Conservation (phyloP, 2,797 vertebrate genomes). For the Vultur gryphus region DNA sequence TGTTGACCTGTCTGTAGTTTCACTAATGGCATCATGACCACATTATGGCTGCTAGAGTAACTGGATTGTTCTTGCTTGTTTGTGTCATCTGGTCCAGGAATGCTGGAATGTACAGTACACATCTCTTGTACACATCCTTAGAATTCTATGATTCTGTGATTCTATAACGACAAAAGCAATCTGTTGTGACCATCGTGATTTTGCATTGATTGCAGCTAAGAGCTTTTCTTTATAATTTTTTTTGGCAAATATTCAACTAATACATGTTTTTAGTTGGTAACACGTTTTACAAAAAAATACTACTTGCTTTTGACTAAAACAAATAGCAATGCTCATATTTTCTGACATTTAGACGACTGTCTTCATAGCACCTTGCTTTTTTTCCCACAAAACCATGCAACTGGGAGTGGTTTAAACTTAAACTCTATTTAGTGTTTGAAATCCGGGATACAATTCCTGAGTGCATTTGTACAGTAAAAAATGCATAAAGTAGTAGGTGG, state of each 20-base stretch:
- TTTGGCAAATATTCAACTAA: not conserved
- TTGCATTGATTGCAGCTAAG: not conserved
- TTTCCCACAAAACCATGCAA: not conserved
- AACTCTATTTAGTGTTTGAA: not conserved
- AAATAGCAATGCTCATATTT: not conserved
- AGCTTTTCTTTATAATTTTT: not conserved
- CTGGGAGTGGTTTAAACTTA: not conserved
- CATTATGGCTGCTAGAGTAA: not conserved
- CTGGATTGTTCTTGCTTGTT: not conserved
- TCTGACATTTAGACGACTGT: not conserved
- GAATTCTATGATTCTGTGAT: not conserved
- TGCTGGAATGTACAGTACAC: not conserved
- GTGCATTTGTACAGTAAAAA: not conserved
- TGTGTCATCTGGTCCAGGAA: not conserved
- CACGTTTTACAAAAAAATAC: not conserved
- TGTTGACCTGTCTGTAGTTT: not conserved
- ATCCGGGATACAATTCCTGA: not conserved
- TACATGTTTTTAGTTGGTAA: not conserved
- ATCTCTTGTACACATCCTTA: not conserved
- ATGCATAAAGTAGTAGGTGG: not conserved
- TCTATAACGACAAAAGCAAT: not conserved
- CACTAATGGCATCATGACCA: not conserved
- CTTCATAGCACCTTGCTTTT: not conserved
- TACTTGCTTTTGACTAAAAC: not conserved
- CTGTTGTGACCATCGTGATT: not conserved